Conservation (phyloP, 2,797 vertebrate species). For the Allobates femoralis region DNA sequence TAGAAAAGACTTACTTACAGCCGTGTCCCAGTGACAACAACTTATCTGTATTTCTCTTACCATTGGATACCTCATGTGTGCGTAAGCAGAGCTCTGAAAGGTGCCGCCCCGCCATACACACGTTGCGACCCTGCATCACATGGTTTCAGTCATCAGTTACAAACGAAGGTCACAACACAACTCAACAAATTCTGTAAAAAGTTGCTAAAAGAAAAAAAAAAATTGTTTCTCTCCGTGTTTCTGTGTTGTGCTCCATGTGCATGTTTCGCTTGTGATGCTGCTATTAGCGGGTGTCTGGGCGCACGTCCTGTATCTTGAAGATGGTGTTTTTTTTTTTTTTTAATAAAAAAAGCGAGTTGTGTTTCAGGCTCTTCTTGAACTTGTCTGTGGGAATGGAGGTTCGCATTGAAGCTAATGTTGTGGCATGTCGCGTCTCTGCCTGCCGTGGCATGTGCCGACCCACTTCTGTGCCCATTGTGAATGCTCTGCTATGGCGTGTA, state of each 20-base stretch:
- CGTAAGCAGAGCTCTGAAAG: conserved; percentile 90
- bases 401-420: conserved; percentile 51
- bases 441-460: conserved; percentile 51
- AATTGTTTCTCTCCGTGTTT: conserved; percentile 71
- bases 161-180: conserved; percentile 55
- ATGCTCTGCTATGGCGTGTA: conserved; percentile 57
- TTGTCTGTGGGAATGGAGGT: conserved; percentile 53
- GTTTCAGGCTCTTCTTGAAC: conserved; percentile 59
- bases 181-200: conserved; percentile 66
- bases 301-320: conserved; percentile 75
- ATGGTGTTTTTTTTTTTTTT: no score
- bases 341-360: conserved; percentile 31
- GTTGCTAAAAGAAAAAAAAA: conserved; percentile 63
- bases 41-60: conserved; percentile 80
- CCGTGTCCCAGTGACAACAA: conserved; percentile 76
- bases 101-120: conserved; percentile 93
- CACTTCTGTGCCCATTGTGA: conserved; percentile 54
- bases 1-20: conserved; percentile 79
- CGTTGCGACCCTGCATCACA: conserved; percentile 99
- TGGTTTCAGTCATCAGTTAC: conserved; percentile 84
- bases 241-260: conserved; percentile 77
- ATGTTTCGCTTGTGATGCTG: conserved; percentile 74
- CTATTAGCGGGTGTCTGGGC: conserved; percentile 75
- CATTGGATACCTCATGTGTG: conserved; percentile 81
- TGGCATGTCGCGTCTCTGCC: conserved; percentile 56